A percentile compares a stretch with the other conserved stretches of the same genome.
Conservation (phyloP, 2,888 invertebrate species). For the Acrocera orbiculus region DNA sequence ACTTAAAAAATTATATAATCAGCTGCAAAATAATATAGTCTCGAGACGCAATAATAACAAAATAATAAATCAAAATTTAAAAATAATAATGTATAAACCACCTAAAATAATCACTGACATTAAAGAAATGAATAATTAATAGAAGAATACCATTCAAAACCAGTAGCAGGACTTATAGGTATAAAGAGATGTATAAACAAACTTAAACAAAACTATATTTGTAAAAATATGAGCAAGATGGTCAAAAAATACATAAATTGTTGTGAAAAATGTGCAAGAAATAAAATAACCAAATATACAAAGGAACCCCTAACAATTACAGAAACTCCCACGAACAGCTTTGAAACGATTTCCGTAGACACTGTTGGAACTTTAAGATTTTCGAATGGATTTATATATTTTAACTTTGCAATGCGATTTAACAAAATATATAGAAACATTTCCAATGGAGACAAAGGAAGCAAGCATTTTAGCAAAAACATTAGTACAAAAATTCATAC, state of each 20-base stretch:
- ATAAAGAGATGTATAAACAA: neutral
- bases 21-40: neutral
- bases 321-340: neutral
- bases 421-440: neutral
- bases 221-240: neutral
- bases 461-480: conserved; percentile 1
- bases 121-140: too few species aligned
- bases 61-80: conserved; percentile 7
- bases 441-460: conserved; percentile 6
- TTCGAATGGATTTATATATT: neutral
- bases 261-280: neutral
- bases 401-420: too few species aligned
- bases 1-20: neutral
- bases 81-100: too few species aligned
- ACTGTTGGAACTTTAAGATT: conserved; percentile 2
- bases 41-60: neutral
- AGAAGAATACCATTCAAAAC: neutral
- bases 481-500: neutral
- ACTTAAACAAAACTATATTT: neutral
- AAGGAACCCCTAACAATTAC: neutral
- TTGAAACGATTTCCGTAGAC: neutral
- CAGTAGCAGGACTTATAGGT: neutral
- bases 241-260: neutral
- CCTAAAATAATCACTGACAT: too few species aligned
- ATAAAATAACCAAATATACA: neutral